Evolutionary conservation across 2,888 invertebrate species (phyloP).

Genomic region (Drosophila tripunctata): DNA sequence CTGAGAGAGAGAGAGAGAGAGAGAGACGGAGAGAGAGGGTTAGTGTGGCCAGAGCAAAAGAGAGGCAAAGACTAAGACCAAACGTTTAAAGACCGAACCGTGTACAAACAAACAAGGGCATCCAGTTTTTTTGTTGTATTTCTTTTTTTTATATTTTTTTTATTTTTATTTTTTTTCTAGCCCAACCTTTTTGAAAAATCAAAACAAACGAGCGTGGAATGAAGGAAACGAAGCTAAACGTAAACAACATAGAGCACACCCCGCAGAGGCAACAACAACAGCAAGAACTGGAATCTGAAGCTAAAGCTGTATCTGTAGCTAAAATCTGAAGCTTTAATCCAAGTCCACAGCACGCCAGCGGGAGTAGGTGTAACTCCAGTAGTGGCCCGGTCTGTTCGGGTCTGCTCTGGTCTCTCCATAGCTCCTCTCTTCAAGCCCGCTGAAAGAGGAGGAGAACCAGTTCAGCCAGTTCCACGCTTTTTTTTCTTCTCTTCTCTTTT

Average conservation of each 20-base stretch:
- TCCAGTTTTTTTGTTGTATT: slow-evolving; percentile 61
- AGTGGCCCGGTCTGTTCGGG: slow-evolving; percentile 33
- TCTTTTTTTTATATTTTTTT: slow-evolving; percentile 7
- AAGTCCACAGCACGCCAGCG: slow-evolving; percentile 52
- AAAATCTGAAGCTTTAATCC: slow-evolving; percentile 30
- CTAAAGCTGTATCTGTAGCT: no score
- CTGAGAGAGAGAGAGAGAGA: slow-evolving; percentile 1
- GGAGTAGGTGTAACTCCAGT: slow-evolving; percentile 73
- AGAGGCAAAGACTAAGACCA: slow-evolving; percentile 55
- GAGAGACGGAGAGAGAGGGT: slow-evolving; percentile 5
- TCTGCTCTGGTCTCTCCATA: slow-evolving; percentile 23
- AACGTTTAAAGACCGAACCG: slow-evolving; percentile 65
- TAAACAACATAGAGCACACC: slow-evolving; percentile 65
- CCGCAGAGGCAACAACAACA: slow-evolving; percentile 41
- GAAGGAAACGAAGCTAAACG: slow-evolving; percentile 70
- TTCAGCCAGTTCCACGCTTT: slow-evolving; percentile 42
- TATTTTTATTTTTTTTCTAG: slow-evolving; percentile 46
- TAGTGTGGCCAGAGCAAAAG: slow-evolving; percentile 3
- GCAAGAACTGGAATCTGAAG: neutral
- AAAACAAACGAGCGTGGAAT: slow-evolving; percentile 77
- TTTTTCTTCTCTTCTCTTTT: neutral
- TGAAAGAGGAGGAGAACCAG: slow-evolving; percentile 38
- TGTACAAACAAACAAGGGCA: slow-evolving; percentile 71
- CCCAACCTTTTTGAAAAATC: slow-evolving; percentile 67
- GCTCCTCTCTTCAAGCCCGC: slow-evolving; percentile 39